phyloP scores from a whole-genome alignment of 2,797 vertebrate species.

The Scolopax bukidnonensis region DNA sequence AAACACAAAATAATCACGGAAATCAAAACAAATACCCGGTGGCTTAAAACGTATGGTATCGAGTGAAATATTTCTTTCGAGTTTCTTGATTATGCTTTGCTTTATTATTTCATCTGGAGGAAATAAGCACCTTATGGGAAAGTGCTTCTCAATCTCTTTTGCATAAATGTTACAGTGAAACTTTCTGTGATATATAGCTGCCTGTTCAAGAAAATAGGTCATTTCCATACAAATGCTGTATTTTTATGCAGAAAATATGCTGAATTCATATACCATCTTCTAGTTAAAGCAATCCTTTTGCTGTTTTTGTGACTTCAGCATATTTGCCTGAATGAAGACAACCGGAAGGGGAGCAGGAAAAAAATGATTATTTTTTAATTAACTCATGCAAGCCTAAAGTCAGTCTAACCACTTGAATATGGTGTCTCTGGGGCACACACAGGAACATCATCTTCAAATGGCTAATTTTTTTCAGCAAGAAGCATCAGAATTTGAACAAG shows the following conservation, averaged over 20 bases:
- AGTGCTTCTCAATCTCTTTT: constrained; percentile 8
- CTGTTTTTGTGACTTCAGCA: constrained; percentile 22
- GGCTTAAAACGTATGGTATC: background rate
- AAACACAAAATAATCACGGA: background rate
- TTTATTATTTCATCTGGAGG: background rate
- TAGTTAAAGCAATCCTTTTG: constrained; percentile 2
- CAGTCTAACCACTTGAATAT: background rate
- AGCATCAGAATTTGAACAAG: background rate
- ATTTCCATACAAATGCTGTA: constrained; percentile 50
- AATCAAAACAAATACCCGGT: background rate
- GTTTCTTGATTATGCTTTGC: background rate
- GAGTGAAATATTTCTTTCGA: background rate
- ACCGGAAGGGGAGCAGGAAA: background rate
- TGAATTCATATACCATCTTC: constrained; percentile 22
- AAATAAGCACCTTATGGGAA: constrained; percentile 25
- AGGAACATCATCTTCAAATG: background rate
- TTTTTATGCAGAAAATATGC: constrained; percentile 59
- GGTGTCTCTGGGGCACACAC: background rate
- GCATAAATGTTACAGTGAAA: constrained; percentile 20
- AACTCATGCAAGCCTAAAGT: background rate
- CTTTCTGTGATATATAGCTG: constrained; percentile 38
- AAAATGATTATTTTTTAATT: constrained; percentile 17
- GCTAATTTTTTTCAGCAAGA: background rate
- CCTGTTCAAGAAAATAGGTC: constrained; percentile 54
- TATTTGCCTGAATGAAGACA: constrained; percentile 13